Evolutionary conservation across 2,888 invertebrate species (phyloP).

Genomic region (Latrodectus hesperus): DNA sequence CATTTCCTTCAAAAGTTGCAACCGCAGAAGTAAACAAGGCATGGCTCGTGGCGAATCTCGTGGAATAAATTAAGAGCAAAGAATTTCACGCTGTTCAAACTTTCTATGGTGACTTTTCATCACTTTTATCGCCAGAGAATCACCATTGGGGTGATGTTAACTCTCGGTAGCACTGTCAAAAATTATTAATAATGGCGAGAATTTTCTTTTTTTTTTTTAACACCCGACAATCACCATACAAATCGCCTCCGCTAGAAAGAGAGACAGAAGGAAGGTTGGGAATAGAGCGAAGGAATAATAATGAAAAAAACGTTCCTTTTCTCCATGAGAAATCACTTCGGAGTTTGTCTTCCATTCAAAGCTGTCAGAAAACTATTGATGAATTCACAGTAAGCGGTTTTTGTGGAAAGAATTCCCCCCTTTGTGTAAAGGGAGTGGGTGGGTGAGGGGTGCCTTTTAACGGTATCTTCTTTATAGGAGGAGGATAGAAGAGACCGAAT

Average conservation of each 20-base stretch:
- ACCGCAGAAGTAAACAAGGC: no score
- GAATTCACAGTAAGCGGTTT: slow-evolving; percentile 42
- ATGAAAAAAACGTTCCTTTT: background rate
- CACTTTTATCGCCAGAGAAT: background rate
- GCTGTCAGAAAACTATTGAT: slow-evolving; percentile 48
- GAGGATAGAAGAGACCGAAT: background rate
- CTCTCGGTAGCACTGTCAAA: slow-evolving; percentile 1
- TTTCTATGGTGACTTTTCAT: background rate
- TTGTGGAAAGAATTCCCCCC: slow-evolving; percentile 6
- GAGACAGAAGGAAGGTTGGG: background rate
- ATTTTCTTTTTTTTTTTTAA: background rate
- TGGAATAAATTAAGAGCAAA: background rate
- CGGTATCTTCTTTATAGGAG: slow-evolving; percentile 2
- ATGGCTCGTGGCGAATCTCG: no score
- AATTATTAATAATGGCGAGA: slow-evolving; percentile 49
- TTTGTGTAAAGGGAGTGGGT: background rate
- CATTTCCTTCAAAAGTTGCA: no score
- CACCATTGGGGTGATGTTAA: background rate
- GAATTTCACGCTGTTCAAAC: background rate
- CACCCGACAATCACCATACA: background rate
- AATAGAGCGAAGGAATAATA: background rate
- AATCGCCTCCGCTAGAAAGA: background rate
- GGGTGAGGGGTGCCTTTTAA: background rate
- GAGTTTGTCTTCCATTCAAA: slow-evolving; percentile 33
- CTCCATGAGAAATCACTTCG: slow-evolving; percentile 37